Evolutionary conservation across 2,888 invertebrate species (phyloP).

Genomic region (Erebia aethiops): DNA sequence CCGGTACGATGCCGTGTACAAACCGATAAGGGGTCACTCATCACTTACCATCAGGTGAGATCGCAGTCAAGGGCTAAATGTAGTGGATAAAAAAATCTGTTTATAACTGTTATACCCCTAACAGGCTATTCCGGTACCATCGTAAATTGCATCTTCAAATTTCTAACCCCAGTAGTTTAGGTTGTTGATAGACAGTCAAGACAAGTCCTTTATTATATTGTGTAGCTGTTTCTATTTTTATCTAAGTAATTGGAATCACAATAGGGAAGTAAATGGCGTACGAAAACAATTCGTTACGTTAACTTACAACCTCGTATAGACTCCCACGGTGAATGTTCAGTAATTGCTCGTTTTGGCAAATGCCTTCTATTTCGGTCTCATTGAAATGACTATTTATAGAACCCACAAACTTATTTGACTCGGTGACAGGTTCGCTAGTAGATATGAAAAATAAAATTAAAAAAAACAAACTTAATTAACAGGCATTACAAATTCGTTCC

Average conservation of each 20-base stretch:
- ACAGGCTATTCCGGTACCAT: not conserved
- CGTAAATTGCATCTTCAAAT: too few relatives aligned
- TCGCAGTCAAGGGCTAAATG: too few relatives aligned
- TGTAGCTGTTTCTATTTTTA: not conserved
- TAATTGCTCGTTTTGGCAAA: conserved; percentile 10
- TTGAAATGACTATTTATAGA: not conserved
- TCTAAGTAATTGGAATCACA: not conserved
- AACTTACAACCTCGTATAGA: not conserved
- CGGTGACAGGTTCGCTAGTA: too few relatives aligned
- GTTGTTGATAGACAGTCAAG: too few relatives aligned
- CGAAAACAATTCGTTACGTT: conserved; percentile 13
- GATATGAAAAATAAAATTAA: too few relatives aligned
- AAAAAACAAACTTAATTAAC: too few relatives aligned
- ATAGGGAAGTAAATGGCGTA: not conserved
- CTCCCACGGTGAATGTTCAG: not conserved
- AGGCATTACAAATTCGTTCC: too few relatives aligned
- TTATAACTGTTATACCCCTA: not conserved
- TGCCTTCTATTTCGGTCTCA: not conserved
- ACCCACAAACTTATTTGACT: not conserved
- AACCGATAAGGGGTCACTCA: too few relatives aligned
- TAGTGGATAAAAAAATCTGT: too few relatives aligned
- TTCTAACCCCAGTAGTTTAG: too few relatives aligned
- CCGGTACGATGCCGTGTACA: too few relatives aligned
- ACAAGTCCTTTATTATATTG: not conserved
- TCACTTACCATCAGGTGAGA: too few relatives aligned